Evolutionary conservation across 92 coral and sea anemone species (phyloP).

Genomic region (Paragorgia papillata): DNA sequence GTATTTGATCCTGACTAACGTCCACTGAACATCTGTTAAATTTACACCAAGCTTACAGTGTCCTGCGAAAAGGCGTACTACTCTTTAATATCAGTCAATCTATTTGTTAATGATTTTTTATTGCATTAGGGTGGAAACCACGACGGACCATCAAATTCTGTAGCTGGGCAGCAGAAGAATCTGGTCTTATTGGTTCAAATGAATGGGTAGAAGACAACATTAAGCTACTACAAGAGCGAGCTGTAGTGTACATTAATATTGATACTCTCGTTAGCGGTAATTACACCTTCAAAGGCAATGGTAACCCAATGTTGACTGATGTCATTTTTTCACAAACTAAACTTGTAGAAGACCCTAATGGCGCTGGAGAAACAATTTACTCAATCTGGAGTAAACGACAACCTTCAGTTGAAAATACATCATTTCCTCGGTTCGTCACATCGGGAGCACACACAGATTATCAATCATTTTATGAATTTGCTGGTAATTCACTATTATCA

Average conservation of each 20-base stretch:
- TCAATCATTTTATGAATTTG: slow-evolving; percentile 30
- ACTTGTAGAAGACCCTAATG: slow-evolving; percentile 79
- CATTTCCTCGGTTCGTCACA: slow-evolving; percentile 34
- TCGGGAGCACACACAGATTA: slow-evolving; percentile 66
- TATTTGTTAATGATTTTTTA: too few relatives aligned
- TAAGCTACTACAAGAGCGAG: slow-evolving; percentile 51
- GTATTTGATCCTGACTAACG: too few relatives aligned
- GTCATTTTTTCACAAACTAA: slow-evolving; percentile 72
- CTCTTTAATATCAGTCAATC: too few relatives aligned
- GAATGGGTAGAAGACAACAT: slow-evolving; percentile 73
- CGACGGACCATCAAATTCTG: slow-evolving; percentile 81
- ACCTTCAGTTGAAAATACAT: slow-evolving; percentile 40
- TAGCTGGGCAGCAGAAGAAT: slow-evolving; percentile 80
- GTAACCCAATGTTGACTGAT: slow-evolving; percentile 72
- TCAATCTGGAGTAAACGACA: slow-evolving; percentile 64
- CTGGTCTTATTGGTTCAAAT: slow-evolving; percentile 61
- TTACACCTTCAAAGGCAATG: slow-evolving; percentile 54
- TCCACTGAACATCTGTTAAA: too few relatives aligned
- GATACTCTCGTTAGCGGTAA: slow-evolving; percentile 72
- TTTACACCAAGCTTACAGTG: too few relatives aligned
- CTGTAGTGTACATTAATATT: slow-evolving; percentile 66
- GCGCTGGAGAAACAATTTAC: slow-evolving; percentile 57
- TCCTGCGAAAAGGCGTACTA: too few relatives aligned
- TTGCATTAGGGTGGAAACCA: slow-evolving; percentile 67
- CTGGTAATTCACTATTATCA: slow-evolving; percentile 36